phyloP scores from a whole-genome alignment of 2,888 invertebrate species.

The Mesorhabditis spiculigera region DNA sequence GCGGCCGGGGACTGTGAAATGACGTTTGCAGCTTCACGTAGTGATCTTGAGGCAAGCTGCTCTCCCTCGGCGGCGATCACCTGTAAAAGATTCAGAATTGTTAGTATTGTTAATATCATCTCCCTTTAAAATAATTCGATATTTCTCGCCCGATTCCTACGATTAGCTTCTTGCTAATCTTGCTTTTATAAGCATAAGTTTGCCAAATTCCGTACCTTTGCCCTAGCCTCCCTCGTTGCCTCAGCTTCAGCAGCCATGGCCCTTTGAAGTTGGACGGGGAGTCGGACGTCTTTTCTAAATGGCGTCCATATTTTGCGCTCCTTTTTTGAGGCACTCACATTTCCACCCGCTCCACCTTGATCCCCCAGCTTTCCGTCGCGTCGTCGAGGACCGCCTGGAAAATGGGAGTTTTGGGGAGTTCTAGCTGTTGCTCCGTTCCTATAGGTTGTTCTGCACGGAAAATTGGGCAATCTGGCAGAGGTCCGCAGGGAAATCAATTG shows the following conservation, averaged over 20 bases:
- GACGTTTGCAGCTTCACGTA: slow-evolving; percentile 80
- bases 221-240: slow-evolving; percentile 47
- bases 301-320: neutral
- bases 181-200: no score
- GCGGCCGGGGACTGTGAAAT: slow-evolving; percentile 79
- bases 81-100: no score
- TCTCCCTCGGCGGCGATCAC: slow-evolving; percentile 65
- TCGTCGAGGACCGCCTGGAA: slow-evolving; percentile 60
- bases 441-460: no score
- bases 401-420: neutral
- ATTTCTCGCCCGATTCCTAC: no score
- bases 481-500: neutral
- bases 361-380: slow-evolving; percentile 63
- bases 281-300: slow-evolving; percentile 71
- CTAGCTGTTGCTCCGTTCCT: no score
- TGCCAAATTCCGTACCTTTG: slow-evolving; percentile 41
- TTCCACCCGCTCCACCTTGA: slow-evolving; percentile 79
- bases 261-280: slow-evolving; percentile 82
- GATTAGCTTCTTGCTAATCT: no score
- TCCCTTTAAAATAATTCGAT: no score
- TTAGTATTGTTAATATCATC: no score
- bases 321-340: slow-evolving; percentile 67
- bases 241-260: slow-evolving; percentile 54
- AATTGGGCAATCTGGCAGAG: neutral
- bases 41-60: slow-evolving; percentile 72